Evolutionary conservation across 1,140 invertebrate genomes (phyloP).

Genomic region (Lutraria rhynchaena): DNA sequence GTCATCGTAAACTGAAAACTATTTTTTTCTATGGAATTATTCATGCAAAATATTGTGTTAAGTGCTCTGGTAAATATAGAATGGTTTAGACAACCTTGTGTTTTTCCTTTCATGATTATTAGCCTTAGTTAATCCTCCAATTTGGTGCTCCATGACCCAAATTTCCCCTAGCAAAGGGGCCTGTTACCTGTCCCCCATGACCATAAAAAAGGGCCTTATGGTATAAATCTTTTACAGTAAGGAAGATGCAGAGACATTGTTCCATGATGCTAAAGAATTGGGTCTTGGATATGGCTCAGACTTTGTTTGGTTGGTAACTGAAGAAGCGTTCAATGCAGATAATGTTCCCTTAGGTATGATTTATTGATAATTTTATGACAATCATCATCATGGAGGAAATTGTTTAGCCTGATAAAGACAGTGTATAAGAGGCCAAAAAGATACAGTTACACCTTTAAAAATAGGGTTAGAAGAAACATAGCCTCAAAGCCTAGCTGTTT

Average conservation of each 20-base stretch:
- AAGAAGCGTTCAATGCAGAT: slow-evolving; percentile 91
- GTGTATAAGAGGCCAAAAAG: not conserved
- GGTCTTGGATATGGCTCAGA: slow-evolving; percentile 94
- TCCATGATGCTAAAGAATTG: slow-evolving; percentile 91
- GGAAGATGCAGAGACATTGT: slow-evolving; percentile 94
- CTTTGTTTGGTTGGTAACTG: slow-evolving; percentile 98
- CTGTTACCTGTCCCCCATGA: no score
- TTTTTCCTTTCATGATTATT: no score
- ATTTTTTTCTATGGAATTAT: no score
- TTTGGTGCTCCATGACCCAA: no score
- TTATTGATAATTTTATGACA: not conserved
- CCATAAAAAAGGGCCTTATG: no score
- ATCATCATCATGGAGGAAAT: not conserved
- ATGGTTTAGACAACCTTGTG: no score
- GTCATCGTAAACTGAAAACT: no score
- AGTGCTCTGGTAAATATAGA: no score
- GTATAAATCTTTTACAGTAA: slow-evolving; percentile 89
- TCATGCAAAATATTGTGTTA: no score
- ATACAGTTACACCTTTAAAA: not conserved
- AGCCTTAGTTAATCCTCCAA: no score
- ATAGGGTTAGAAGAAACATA: not conserved
- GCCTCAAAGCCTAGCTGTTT: no score
- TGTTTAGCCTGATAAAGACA: not conserved
- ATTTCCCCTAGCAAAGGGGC: no score
- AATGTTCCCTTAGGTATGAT: slow-evolving; percentile 89